These are phyloP conservation scores for Mylabris sibirica DNA, from an alignment of 2,888 invertebrate species.

Conservation along the genomic window DNA sequence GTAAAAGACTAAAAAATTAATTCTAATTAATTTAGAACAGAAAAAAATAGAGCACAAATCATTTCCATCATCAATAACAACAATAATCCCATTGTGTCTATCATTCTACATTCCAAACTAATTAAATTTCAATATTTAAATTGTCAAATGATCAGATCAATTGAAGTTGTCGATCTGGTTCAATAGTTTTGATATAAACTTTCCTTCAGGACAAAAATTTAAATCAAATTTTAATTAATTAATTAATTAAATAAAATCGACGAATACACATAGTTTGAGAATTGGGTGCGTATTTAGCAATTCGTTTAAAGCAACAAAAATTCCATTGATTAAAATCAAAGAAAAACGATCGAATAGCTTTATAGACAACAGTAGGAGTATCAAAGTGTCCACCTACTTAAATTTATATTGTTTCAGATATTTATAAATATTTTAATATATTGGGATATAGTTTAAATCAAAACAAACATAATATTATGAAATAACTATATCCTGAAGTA, in stretches of 20 bases:
- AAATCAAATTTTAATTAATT: neutral
- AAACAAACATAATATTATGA: neutral
- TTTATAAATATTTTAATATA: neutral
- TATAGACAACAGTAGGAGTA: neutral
- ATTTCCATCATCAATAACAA: neutral
- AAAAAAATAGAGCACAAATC: neutral
- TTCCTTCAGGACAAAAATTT: neutral
- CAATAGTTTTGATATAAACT: neutral
- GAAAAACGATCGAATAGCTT: neutral
- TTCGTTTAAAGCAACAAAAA: neutral
- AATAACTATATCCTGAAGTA: neutral
- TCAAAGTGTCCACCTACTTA: slow-evolving; percentile 8
- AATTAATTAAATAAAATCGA: too few relatives aligned
- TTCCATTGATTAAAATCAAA: neutral
- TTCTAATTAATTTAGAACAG: neutral
- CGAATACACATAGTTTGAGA: too few relatives aligned
- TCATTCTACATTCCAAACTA: neutral
- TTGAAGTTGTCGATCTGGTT: neutral
- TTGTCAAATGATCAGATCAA: neutral
- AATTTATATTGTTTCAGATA: neutral
- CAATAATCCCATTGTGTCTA: neutral
- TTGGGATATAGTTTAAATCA: neutral
- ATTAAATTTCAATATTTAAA: slow-evolving; percentile 1
- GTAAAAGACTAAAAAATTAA: neutral
- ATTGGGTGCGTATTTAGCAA: neutral